These are phyloP conservation scores for Lepidocyrtoides sp. DNA, from an alignment of 2,888 invertebrate species.

Conservation along the genomic window DNA sequence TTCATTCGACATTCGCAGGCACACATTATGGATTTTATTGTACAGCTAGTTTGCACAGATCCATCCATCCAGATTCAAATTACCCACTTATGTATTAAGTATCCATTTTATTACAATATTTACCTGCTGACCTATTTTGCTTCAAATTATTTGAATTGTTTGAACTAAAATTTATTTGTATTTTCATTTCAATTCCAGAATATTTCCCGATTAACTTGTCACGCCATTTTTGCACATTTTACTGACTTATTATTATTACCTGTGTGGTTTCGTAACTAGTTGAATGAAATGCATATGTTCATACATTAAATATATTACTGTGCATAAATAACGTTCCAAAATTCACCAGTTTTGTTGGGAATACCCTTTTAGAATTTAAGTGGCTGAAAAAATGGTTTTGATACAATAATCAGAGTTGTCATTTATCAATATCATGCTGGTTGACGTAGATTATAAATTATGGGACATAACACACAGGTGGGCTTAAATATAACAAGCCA, in stretches of 20 bases:
- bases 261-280: not conserved
- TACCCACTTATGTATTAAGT: not conserved
- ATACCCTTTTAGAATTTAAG: not conserved
- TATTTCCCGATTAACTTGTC: conserved; percentile 27
- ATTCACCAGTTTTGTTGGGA: too few species aligned
- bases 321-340: too few species aligned
- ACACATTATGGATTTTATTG: not conserved
- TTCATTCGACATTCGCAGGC: not conserved
- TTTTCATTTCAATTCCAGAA: conserved; percentile 39
- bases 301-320: not conserved
- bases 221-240: conserved; percentile 9
- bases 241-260: not conserved
- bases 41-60: not conserved
- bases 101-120: not conserved
- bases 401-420: too few species aligned
- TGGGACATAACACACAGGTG: not conserved
- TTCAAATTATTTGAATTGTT: not conserved
- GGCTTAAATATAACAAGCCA: not conserved
- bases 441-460: not conserved
- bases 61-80: not conserved
- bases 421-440: too few species aligned
- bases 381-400: too few species aligned
- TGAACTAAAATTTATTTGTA: conserved; percentile 29
- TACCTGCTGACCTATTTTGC: conserved; percentile 45
- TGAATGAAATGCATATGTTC: not conserved